Evolutionary conservation across 2,888 invertebrate species (phyloP), one percentile per base, ranked within the genome.

Genomic region (Eugnorisma glareosa): DNA sequence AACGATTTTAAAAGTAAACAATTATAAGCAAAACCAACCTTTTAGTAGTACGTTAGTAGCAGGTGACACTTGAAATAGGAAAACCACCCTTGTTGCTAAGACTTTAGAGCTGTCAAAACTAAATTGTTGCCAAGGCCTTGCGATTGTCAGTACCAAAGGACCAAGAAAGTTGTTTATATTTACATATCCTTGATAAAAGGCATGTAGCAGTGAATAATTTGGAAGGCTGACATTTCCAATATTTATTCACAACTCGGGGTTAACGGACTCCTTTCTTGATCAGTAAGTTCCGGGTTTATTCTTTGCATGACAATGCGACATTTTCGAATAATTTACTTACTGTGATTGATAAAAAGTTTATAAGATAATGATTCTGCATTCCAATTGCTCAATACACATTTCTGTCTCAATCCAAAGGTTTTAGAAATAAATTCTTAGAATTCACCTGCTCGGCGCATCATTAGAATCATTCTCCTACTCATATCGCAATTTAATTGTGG

Each of bases 211-310:
- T 8, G 15, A n/a, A 15, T 35, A 48, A 51, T 35, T 35, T 51
- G 10, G 2, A 67, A 67, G 40, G 43, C 40, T 51, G 78, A 61
- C n/a, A 67, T 78, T 77, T 59, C 10, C 24, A 66, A 66, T 75
- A 59, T 35, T 37, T n/a, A 57, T 45, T 40, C n/a, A 76, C 57
- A 48, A 40, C 7, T 48, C 10, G 28, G 15, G 75, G 57, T 61
- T 43, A 51, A 61, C 10, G 18, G 4, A 67, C n/a, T 15, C 35
- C 15, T 15, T 24, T 83, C 28, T 83, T 35, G 1, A 11, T 54
- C 51, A 48, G 8, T 48, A 18, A n/a, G 18, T 45, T 83, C 61
- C 67, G 61, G 67, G 61, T 67, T n/a, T 15, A 40, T 48, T 48
- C 24, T 40, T 79, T 18, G 31, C 37, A 40, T 48, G 1, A n/a